Evolutionary conservation across 1,140 invertebrate species (phyloP).

Genomic region (Drosophila mauritiana): DNA sequence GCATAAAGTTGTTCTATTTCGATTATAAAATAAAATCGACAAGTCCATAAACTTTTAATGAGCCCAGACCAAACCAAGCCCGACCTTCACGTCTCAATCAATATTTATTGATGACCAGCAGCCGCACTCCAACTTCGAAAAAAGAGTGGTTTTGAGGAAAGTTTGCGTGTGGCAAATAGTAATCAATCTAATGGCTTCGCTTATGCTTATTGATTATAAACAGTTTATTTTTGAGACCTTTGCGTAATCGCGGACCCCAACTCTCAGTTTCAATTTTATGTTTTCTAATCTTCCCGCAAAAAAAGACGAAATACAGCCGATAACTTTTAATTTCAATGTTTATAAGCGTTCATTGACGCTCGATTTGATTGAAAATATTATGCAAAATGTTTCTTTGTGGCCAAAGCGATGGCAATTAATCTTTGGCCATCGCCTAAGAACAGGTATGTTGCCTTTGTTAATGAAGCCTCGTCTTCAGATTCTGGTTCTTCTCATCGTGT

Average conservation of each 20-base stretch:
- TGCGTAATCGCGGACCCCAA: slow-evolving; percentile 63
- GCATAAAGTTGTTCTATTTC: slow-evolving; percentile 43
- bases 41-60: slow-evolving; percentile 43
- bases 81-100: slow-evolving; percentile 43
- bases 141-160: slow-evolving; percentile 46
- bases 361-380: slow-evolving; percentile 64
- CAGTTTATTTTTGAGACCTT: slow-evolving; percentile 67
- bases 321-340: slow-evolving; percentile 70
- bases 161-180: slow-evolving; percentile 55
- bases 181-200: slow-evolving; percentile 55
- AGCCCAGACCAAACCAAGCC: slow-evolving; percentile 9
- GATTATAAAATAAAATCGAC: slow-evolving; percentile 29
- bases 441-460: slow-evolving; percentile 74
- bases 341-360: slow-evolving; percentile 74
- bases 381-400: slow-evolving; percentile 57
- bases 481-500: slow-evolving; percentile 35
- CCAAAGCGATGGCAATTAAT: slow-evolving; percentile 62
- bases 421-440: slow-evolving; percentile 58
- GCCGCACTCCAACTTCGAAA: slow-evolving; percentile 22
- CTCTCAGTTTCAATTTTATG: slow-evolving; percentile 60
- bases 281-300: slow-evolving; percentile 17
- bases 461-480: slow-evolving; percentile 50
- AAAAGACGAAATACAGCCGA: slow-evolving; percentile 20
- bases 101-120: slow-evolving; percentile 44
- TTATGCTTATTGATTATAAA: slow-evolving; percentile 43